Conservation (phyloP, 1,140 invertebrate species). For the Papilio xuthus region DNA sequence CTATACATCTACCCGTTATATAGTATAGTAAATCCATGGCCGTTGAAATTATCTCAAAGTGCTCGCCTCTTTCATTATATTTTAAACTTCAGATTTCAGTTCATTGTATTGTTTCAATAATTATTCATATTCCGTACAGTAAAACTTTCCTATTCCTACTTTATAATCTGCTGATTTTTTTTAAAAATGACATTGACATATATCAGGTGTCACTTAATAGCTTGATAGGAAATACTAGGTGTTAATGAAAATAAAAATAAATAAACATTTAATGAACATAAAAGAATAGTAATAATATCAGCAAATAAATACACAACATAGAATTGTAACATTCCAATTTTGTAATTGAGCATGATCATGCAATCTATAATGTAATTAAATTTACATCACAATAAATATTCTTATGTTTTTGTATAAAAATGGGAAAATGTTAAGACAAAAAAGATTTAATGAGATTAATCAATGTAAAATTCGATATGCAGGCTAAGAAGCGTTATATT, state of each 20-base stretch:
- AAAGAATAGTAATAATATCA: neutral
- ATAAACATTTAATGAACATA: neutral
- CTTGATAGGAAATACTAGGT: too few species aligned
- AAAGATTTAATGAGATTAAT: conserved; percentile 7
- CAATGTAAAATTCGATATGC: conserved; percentile 83
- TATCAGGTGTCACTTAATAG: neutral
- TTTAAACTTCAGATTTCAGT: too few species aligned
- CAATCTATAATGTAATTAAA: neutral
- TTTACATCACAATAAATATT: neutral
- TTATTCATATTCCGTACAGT: too few species aligned
- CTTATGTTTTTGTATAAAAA: neutral
- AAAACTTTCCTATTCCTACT: too few species aligned
- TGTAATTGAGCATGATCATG: neutral
- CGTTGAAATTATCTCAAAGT: too few species aligned
- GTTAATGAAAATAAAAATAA: neutral
- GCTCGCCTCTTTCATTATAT: too few species aligned
- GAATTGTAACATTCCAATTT: neutral
- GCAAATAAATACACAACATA: neutral
- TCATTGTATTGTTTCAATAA: too few species aligned
- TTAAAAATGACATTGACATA: neutral
- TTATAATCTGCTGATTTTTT: neutral
- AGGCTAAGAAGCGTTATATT: conserved; percentile 96
- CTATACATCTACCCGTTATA: too few species aligned
- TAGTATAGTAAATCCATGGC: too few species aligned
- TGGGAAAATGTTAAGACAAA: conserved; percentile 20